Evolutionary conservation across 2,797 vertebrate genomes (phyloP).

Genomic region (Aphelocoma californica): DNA sequence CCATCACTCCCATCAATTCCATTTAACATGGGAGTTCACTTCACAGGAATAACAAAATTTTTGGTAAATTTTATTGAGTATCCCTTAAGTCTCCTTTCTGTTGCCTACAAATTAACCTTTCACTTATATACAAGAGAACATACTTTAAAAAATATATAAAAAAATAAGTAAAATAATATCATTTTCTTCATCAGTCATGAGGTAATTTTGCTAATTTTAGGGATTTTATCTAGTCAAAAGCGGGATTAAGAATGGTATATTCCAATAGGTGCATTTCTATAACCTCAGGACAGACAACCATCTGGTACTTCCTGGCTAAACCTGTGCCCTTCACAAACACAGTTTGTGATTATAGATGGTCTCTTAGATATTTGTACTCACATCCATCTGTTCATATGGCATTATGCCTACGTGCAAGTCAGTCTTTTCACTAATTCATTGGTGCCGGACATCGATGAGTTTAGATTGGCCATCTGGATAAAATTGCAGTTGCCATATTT

Average conservation of each 20-base stretch:
- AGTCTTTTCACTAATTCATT: not conserved
- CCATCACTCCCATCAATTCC: not conserved
- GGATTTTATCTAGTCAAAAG: not conserved
- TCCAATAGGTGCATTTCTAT: not conserved
- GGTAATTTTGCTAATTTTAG: not conserved
- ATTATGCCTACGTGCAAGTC: not conserved
- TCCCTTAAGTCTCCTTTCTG: not conserved
- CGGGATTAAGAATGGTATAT: not conserved
- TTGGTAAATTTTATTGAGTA: not conserved
- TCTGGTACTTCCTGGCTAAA: constrained; percentile 49
- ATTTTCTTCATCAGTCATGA: not conserved
- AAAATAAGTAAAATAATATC: not conserved
- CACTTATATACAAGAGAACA: not conserved
- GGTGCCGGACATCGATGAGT: not conserved
- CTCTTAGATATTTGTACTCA: constrained; percentile 21
- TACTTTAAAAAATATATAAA: not conserved
- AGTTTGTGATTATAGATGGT: constrained; percentile 38
- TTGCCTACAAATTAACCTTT: not conserved
- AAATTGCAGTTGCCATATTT: not conserved
- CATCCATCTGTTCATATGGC: constrained; percentile 48
- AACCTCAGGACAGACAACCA: constrained; percentile 33
- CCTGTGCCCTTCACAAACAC: constrained; percentile 33
- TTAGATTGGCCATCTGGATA: not conserved
- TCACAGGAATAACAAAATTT: not conserved
- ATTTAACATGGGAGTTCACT: not conserved